Percentiles rank a stretch among this genome's conserved stretches.
Evolutionary conservation across 2,113 vertebrate species (phyloP).

Genomic region (Crotalus helleri): DNA sequence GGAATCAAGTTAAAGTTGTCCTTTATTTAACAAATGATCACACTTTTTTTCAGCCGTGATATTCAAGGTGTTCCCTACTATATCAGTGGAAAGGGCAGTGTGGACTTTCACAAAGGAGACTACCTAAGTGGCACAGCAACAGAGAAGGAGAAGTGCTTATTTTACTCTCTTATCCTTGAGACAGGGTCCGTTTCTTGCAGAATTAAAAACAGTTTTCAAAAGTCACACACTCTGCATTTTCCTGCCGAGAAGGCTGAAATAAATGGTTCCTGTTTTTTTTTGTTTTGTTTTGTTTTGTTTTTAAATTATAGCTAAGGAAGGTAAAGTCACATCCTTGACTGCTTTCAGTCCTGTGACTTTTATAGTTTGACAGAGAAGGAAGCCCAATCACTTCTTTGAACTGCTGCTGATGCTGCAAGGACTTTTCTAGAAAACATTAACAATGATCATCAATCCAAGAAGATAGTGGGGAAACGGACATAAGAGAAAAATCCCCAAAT

Average conservation of each 20-base stretch:
- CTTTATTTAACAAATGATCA: background rate
- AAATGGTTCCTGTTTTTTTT: background rate
- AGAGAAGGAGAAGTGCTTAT: background rate
- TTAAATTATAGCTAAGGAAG: background rate
- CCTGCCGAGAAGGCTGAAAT: slow-evolving; percentile 7
- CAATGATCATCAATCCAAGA: background rate
- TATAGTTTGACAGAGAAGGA: background rate
- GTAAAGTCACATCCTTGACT: accelerated
- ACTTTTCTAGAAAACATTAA: background rate
- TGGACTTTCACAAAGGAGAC: background rate
- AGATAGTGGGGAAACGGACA: background rate
- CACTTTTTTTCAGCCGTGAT: slow-evolving; percentile 4
- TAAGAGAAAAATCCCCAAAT: background rate
- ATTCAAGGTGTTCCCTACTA: background rate
- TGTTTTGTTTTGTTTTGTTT: too few species aligned
- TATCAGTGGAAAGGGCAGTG: background rate
- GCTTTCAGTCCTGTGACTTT: background rate
- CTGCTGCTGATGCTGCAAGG: background rate
- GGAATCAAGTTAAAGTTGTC: background rate
- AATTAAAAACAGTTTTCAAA: slow-evolving; percentile 21
- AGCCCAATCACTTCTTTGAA: slow-evolving; percentile 1
- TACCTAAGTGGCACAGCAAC: background rate
- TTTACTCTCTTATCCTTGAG: background rate
- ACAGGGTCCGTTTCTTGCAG: background rate
- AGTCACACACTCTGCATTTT: slow-evolving; percentile 1